Percentiles rank a stretch among this genome's conserved stretches.
These are phyloP conservation scores for Chrysolina americana DNA, from an alignment of 2,888 invertebrate species.

Conservation along the genomic window DNA sequence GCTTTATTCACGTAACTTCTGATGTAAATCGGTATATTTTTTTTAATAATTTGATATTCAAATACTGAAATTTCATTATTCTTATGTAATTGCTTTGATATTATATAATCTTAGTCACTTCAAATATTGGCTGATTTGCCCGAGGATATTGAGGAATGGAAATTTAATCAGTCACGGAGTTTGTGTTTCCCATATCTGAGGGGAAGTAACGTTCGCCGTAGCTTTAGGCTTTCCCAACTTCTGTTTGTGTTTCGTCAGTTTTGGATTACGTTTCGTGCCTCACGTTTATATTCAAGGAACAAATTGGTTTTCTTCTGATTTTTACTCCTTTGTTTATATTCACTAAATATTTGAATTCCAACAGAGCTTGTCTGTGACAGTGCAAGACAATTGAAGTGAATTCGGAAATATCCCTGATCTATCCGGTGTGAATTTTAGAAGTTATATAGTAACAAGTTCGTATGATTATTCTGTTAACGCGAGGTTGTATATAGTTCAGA, in stretches of 20 bases:
- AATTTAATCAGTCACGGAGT: constrained; percentile 9
- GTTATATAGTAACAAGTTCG: too few relatives aligned
- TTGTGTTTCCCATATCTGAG: background rate
- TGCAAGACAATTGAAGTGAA: too few relatives aligned
- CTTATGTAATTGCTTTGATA: too few relatives aligned
- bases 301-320: background rate
- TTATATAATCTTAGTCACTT: background rate
- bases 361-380: too few relatives aligned
- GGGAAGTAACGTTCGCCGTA: background rate
- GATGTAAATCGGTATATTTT: too few relatives aligned
- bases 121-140: background rate
- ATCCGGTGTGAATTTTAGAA: too few relatives aligned
- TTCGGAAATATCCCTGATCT: too few relatives aligned
- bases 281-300: background rate
- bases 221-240: background rate
- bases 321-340: background rate
- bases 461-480: too few relatives aligned
- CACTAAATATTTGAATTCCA: background rate
- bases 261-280: background rate
- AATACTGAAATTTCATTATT: background rate
- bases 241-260: constrained; percentile 4
- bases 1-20: too few relatives aligned
- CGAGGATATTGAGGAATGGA: background rate
- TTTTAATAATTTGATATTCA: background rate
- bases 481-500: too few relatives aligned